Percentiles rank a stretch among this genome's conserved stretches.
Conservation (phyloP, 2,888 invertebrate genomes). For the Amphiduros pacificus region DNA sequence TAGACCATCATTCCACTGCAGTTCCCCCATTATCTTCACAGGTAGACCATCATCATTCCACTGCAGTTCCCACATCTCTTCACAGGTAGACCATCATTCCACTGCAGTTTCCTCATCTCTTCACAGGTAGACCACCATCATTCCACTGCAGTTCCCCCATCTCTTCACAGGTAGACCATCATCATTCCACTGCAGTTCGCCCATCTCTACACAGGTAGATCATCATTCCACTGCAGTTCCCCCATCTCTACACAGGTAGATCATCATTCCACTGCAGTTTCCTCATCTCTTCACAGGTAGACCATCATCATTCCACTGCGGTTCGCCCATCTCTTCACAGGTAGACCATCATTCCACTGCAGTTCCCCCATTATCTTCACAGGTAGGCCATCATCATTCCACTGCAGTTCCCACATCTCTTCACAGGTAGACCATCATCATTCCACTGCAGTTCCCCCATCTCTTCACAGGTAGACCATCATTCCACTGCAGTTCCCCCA, state of each 20-base stretch:
- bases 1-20: too few relatives aligned
- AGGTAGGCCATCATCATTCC: constrained; percentile 65
- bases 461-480: constrained; percentile 59
- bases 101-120: too few relatives aligned
- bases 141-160: constrained; percentile 65
- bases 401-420: constrained; percentile 64
- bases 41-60: constrained; percentile 64
- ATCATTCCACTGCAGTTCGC: constrained; percentile 65
- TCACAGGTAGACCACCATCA: constrained; percentile 64
- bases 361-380: too few relatives aligned
- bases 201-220: constrained; percentile 62
- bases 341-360: too few relatives aligned
- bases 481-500: too few relatives aligned
- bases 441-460: constrained; percentile 65
- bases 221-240: too few relatives aligned
- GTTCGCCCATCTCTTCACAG: too few relatives aligned
- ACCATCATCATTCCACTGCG: too few relatives aligned
- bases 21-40: too few relatives aligned
- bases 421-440: constrained; percentile 62
- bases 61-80: constrained; percentile 65
- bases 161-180: constrained; percentile 63
- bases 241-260: too few relatives aligned
- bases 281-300: constrained; percentile 64
- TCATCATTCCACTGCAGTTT: constrained; percentile 64
- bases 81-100: too few relatives aligned